A percentile compares a stretch with the other conserved stretches of the same genome.
phyloP scores from a whole-genome alignment of 2,113 vertebrate species.

The Notothenia coriiceps region DNA sequence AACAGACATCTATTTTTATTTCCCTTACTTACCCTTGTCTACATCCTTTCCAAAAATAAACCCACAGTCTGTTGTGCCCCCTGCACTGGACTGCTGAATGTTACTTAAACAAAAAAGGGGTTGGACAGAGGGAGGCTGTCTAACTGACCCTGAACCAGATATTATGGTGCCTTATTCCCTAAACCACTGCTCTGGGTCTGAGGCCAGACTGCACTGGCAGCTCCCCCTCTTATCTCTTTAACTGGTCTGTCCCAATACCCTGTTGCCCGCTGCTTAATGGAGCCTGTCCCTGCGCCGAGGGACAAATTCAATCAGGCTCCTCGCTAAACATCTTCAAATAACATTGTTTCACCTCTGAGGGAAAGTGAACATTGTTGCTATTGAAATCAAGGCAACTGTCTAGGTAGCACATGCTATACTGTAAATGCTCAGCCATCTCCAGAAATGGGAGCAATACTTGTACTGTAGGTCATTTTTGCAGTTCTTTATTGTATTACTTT shows the following conservation, averaged over 20 bases:
- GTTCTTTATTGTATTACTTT: not conserved
- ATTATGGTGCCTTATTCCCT: conserved; percentile 85
- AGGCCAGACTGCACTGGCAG: conserved; percentile 67
- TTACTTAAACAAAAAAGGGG: conserved; percentile 82
- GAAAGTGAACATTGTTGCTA: conserved; percentile 49
- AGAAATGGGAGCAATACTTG: not conserved
- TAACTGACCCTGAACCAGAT: conserved; percentile 82
- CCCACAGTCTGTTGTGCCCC: conserved; percentile 10
- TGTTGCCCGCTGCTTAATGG: conserved; percentile 79
- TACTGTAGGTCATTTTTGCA: not conserved
- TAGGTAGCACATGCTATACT: conserved; percentile 11
- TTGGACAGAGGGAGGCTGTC: conserved; percentile 72
- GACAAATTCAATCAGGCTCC: conserved; percentile 72
- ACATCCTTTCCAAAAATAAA: not conserved
- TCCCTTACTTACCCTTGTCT: conserved; percentile 4
- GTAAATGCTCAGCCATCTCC: not conserved
- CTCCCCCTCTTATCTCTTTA: conserved; percentile 75
- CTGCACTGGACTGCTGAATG: conserved; percentile 57
- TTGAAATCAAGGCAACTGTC: conserved; percentile 51
- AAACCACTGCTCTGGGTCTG: conserved; percentile 77
- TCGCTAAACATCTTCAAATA: conserved; percentile 71
- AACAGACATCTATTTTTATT: not conserved
- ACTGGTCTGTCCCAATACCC: conserved; percentile 76
- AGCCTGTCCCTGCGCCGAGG: conserved; percentile 72
- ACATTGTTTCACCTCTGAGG: conserved; percentile 49